Conservation (phyloP, 2,113 vertebrate genomes). For the Zeus faber region DNA sequence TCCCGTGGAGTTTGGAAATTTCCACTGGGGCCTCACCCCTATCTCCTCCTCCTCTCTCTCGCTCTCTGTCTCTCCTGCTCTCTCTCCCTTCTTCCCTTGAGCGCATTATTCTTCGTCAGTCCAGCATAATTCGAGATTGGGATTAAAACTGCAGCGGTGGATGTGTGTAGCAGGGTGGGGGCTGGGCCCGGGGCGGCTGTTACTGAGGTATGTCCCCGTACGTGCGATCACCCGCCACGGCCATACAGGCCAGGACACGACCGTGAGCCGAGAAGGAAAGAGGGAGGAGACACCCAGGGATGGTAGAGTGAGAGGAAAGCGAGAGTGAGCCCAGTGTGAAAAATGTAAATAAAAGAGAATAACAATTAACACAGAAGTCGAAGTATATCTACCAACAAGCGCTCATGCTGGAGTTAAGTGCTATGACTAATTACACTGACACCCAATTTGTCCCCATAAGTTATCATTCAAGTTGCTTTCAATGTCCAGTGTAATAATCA, state of each 20-base stretch:
- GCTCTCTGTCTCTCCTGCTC: too few relatives aligned
- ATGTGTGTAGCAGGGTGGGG: slow-evolving; percentile 3
- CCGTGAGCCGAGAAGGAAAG: too few relatives aligned
- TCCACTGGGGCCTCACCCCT: not conserved
- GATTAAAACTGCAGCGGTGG: too few relatives aligned
- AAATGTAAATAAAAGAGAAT: not conserved
- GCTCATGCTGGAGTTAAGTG: too few relatives aligned
- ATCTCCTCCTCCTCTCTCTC: not conserved
- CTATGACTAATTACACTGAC: not conserved
- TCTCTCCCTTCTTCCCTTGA: too few relatives aligned
- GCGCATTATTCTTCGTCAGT: not conserved
- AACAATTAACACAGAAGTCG: not conserved
- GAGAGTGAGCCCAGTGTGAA: not conserved
- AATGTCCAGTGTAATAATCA: too few relatives aligned
- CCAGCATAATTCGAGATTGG: too few relatives aligned
- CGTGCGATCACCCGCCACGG: not conserved
- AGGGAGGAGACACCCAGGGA: too few relatives aligned
- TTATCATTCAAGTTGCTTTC: too few relatives aligned
- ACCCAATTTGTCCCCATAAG: not conserved
- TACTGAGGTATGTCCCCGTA: slow-evolving; percentile 18
- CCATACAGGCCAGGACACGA: slow-evolving; percentile 42
- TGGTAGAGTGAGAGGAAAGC: not conserved
- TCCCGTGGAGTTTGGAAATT: slow-evolving; percentile 18
- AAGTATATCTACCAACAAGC: not conserved
- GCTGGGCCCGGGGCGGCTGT: slow-evolving; percentile 5